Evolutionary conservation across 2,113 vertebrate genomes (phyloP), one percentile per base, ranked within the genome.

Genomic region (Motacilla tschutschensis): DNA sequence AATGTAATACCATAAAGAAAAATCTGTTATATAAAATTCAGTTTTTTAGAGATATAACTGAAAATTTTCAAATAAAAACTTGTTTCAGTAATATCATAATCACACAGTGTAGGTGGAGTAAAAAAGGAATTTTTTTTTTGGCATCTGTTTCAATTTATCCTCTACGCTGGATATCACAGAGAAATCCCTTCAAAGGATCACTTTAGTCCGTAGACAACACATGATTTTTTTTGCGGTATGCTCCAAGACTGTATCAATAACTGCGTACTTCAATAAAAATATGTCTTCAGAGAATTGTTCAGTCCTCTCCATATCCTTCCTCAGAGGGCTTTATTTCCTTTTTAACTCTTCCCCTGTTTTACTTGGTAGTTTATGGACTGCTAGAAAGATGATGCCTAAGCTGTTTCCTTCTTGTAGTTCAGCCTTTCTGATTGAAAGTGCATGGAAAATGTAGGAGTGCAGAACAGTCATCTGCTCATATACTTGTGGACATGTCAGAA

Each of bases 281-380:
- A 65, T 28, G 43, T 92, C 88, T 79, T 87, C 58, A 83, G 89
- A 90, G 60, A 80, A 83, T 82, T 87, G 19, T 41, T 87, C 41
- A 53, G 66, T 92, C 28, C 58, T 54, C 43, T 85, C 50, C 58
- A 62, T 79, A 67, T 90, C 44, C 82, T 85, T 76, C 44, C 43
- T 79, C 55, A 79, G 63, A 84, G 71, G 31, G 22, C 51, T 90
- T 85, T 85, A 74, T 79, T 86, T 79, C 72, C 57, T 67, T 79
- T 65, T 77, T 85, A 79, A 83, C 55, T 88, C 71, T 75, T 78
- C 81, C 58, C 41, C 63, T 88, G 36, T 83, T 93, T 89, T 80
- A 71, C 71, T 72, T 79, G 36, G 47, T 83, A 83, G 83, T 94
- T 92, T 89, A 92, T 90, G 62, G 62, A 73, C 84, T 95, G 89